phyloP scores from a whole-genome alignment of 2,888 invertebrate genomes.

The Iselma pallidipennis region DNA sequence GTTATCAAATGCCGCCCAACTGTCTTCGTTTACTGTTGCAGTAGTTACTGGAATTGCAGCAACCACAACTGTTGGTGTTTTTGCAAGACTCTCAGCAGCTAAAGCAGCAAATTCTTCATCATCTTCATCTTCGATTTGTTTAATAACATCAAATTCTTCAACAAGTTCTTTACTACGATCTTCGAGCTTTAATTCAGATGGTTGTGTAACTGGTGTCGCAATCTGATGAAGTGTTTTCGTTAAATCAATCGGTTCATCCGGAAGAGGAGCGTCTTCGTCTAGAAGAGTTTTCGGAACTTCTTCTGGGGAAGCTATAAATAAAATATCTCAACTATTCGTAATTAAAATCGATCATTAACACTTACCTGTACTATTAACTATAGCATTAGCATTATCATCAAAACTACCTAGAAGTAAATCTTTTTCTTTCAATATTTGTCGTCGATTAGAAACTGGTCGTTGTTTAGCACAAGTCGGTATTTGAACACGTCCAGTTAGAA shows the following conservation, averaged over 20 bases:
- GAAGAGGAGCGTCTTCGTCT: conserved; percentile 70
- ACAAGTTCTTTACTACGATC: conserved; percentile 33
- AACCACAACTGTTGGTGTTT: conserved; percentile 53
- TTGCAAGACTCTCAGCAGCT: conserved; percentile 75
- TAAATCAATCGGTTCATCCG: conserved; percentile 73
- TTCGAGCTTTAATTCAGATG: conserved; percentile 13
- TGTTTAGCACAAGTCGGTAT: conserved; percentile 67
- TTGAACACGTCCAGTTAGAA: conserved; percentile 81
- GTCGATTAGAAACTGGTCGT: conserved; percentile 56
- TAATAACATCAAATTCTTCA: conserved; percentile 60
- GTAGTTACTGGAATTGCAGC: conserved; percentile 39
- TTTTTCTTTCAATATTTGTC: conserved; percentile 59
- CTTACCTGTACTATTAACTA: not conserved
- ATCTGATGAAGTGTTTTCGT: conserved; percentile 62
- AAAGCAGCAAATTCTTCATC: conserved; percentile 78
- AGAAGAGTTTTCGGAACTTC: conserved; percentile 65
- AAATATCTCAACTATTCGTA: conserved; percentile 4
- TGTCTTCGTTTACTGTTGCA: conserved; percentile 49
- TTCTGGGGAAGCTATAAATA: conserved; percentile 30
- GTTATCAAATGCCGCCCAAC: conserved; percentile 72
- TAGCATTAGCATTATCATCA: conserved; percentile 51
- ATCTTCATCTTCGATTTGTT: conserved; percentile 62
- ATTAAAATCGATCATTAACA: not conserved
- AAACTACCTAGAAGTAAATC: conserved; percentile 72
- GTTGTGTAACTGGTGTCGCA: conserved; percentile 25